Conservation (phyloP, 1,140 invertebrate species). For the Lasioglossum baleicum region DNA sequence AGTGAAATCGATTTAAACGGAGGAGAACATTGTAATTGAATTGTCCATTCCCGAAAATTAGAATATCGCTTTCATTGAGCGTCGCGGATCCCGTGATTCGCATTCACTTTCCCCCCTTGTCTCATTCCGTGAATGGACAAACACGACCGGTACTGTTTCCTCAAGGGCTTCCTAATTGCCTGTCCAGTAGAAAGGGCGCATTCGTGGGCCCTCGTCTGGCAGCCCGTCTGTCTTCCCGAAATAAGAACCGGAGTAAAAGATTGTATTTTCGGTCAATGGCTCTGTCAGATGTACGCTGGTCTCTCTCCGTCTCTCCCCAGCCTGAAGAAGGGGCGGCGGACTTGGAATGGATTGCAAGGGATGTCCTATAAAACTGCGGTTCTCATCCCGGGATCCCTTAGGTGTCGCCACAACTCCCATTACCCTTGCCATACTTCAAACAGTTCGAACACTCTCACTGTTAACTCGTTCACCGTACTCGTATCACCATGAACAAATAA, state of each 20-base stretch:
- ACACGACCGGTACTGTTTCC: constrained; percentile 19
- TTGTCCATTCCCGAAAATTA: too few species aligned
- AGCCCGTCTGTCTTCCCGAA: constrained; percentile 49
- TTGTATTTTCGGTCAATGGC: constrained; percentile 69
- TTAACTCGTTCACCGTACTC: too few species aligned
- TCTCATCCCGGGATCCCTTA: constrained; percentile 36
- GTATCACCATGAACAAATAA: too few species aligned
- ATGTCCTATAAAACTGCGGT: constrained; percentile 52
- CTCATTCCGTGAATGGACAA: constrained; percentile 32
- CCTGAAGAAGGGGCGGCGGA: constrained; percentile 40
- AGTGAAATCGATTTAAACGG: too few species aligned
- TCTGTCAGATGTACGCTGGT: constrained; percentile 66
- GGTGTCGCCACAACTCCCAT: too few species aligned
- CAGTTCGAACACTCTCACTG: too few species aligned
- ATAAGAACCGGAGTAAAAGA: constrained; percentile 61
- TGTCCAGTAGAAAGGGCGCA: constrained; percentile 40
- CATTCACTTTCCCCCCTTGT: neutral
- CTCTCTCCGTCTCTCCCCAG: constrained; percentile 37
- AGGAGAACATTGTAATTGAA: neutral
- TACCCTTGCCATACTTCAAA: too few species aligned
- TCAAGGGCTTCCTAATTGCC: constrained; percentile 45
- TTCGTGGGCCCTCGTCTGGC: constrained; percentile 40
- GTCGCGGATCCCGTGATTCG: neutral
- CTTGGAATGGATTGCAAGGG: constrained; percentile 57
- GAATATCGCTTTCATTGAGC: neutral